Base-by-base conservation (phyloP, 2,888 invertebrate species). In the Pristionchus arcanus region DNA sequence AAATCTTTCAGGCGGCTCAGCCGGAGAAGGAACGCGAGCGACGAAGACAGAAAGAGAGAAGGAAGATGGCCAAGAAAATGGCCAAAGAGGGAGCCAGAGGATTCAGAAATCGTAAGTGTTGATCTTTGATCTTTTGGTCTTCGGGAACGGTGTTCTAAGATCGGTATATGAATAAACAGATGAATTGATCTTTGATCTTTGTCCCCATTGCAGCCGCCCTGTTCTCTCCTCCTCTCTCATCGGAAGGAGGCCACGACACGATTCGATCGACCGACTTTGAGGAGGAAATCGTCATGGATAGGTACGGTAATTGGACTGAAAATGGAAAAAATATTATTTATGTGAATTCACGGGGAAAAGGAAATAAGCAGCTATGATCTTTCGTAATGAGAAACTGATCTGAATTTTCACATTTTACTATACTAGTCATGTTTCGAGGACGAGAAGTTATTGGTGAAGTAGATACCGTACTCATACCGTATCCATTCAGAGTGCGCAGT, bases 11-110 rank as follows among this genome's bases (percentile, higher is more conserved):
- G 81, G 87, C 87, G 25, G 63, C 87, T n/a, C 66, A 87, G 53
- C 87, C 87, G 0, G 87, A 87, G 87, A 87, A 87, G 49, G 87
- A 87, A 13, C n/a, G 87, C 4, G 87, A 87, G 53, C n/a, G 68
- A 19, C 16, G 87, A 59, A 13, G 87, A 68, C 28, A 34, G 68
- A 87, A 87, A 68, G 68, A 68, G 84, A 84, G 55, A 25, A 31
- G 28, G 84, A 84, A 84, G 84, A 49, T 49, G 49, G 68, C 28
- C 11, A 87, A 87, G 87, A 87, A 28, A 49, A 16, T 87, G 68
- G 87, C 87, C 7, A 87, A 68, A n/a, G 49, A 42, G 31, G 49
- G 31, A 34, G 81, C 42, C 25, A 19, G 49, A 25, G 84, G 84
- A 25, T 28, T 81, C 28, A 81, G 21, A 13, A 81, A 81, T 81